These are phyloP conservation scores for Onychomys torridus DNA, from an alignment of 2,797 vertebrate genomes.

Conservation along the genomic window DNA sequence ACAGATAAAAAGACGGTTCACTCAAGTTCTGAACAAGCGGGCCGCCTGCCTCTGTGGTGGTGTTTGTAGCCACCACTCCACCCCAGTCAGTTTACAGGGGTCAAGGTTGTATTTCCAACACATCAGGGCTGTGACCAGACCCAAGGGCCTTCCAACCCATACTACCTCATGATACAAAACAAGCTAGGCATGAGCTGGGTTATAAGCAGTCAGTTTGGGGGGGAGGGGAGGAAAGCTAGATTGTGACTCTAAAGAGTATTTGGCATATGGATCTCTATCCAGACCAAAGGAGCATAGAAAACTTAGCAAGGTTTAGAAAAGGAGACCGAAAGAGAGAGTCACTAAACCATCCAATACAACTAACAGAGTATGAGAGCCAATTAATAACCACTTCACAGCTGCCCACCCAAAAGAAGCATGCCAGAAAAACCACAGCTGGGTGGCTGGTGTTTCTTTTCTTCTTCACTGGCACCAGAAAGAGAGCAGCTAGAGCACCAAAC, in stretches of 20 bases:
- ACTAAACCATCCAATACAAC: slow-evolving; percentile 61
- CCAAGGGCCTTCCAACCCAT: background rate
- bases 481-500: slow-evolving; percentile 53
- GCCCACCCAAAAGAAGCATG: slow-evolving; percentile 58
- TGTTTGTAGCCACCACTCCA: background rate
- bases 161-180: slow-evolving; percentile 15
- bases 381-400: slow-evolving; percentile 75
- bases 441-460: slow-evolving; percentile 62
- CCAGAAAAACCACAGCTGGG: slow-evolving; percentile 78
- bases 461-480: slow-evolving; percentile 52
- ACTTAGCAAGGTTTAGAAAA: slow-evolving; percentile 12
- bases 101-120: background rate
- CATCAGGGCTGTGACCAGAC: background rate
- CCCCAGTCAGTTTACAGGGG: background rate
- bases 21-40: slow-evolving; percentile 48
- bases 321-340: slow-evolving; percentile 20
- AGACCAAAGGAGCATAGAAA: slow-evolving; percentile 6
- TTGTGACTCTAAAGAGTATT: background rate
- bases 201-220: background rate
- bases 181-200: background rate
- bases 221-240: background rate
- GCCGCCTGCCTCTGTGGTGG: background rate
- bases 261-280: background rate
- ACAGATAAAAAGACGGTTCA: slow-evolving; percentile 47
- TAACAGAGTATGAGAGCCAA: slow-evolving; percentile 64